A percentile compares a stretch with the other conserved stretches of the same genome.
These are phyloP conservation scores for Dynastes tityus DNA, from an alignment of 2,888 invertebrate species.

Conservation along the genomic window DNA sequence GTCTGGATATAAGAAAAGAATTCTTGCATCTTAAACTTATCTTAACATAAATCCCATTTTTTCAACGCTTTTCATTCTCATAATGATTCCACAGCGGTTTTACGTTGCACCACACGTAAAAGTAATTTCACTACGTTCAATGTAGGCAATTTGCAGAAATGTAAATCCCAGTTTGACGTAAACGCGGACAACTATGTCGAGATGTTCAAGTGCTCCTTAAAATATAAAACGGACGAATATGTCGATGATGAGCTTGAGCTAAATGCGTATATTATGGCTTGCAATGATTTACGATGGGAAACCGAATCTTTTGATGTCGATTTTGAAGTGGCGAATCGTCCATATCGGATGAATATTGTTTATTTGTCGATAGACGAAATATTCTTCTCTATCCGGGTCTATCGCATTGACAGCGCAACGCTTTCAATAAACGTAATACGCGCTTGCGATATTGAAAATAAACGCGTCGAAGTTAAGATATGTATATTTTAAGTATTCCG, in stretches of 20 bases:
- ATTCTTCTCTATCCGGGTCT: not conserved
- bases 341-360: not conserved
- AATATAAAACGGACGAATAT: constrained; percentile 18
- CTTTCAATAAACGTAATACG: no score
- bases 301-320: constrained; percentile 12
- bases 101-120: no score
- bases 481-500: not conserved
- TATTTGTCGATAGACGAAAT: not conserved
- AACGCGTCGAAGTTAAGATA: not conserved
- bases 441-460: not conserved
- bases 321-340: not conserved
- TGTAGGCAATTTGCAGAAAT: not conserved
- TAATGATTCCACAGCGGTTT: no score
- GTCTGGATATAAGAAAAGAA: no score
- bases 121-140: not conserved
- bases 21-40: no score
- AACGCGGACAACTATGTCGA: not conserved
- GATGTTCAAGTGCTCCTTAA: constrained; percentile 1
- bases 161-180: not conserved
- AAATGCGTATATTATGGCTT: not conserved
- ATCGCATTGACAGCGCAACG: not conserved
- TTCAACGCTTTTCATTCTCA: no score
- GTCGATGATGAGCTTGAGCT: not conserved
- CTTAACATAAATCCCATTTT: no score
- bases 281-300: constrained; percentile 4